These are phyloP conservation scores for Zaprionus lachaisei DNA, from an alignment of 1,140 invertebrate genomes.

Conservation along the genomic window DNA sequence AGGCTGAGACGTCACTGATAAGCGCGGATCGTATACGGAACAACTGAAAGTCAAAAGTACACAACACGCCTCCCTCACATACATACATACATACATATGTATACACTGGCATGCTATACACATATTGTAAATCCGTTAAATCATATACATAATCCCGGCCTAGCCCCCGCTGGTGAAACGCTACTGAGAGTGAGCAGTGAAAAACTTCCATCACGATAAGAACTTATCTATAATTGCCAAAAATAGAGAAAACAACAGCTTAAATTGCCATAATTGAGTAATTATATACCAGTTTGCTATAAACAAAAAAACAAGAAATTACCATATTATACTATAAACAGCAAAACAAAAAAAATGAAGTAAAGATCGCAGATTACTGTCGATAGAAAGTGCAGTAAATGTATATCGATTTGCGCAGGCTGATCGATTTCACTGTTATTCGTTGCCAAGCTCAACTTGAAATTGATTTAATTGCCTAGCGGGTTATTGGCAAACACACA, in stretches of 20 bases:
- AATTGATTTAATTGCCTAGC: background rate
- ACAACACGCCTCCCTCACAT: conserved; percentile 18
- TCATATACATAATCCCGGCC: conserved; percentile 27
- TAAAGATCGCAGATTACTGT: background rate
- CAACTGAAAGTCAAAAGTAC: conserved; percentile 72
- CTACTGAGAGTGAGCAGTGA: background rate
- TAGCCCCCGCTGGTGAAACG: background rate
- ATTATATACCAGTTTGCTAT: conserved; percentile 7
- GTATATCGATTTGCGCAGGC: background rate
- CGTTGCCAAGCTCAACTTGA: conserved; percentile 12
- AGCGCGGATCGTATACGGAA: conserved; percentile 16
- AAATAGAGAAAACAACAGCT: background rate
- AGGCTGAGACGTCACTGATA: conserved; percentile 71
- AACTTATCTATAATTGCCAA: conserved; percentile 2
- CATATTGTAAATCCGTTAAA: conserved; percentile 3
- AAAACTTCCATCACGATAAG: conserved; percentile 17
- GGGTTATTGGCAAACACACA: background rate
- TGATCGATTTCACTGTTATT: background rate
- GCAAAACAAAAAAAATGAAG: background rate
- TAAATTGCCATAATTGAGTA: conserved; percentile 14
- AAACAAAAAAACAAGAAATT: conserved; percentile 4
- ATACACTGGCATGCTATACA: background rate
- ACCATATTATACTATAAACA: background rate
- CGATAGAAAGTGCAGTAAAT: background rate
- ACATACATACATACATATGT: background rate